Conservation (phyloP, 2,113 vertebrate species). For the Cynocephalus volans region DNA sequence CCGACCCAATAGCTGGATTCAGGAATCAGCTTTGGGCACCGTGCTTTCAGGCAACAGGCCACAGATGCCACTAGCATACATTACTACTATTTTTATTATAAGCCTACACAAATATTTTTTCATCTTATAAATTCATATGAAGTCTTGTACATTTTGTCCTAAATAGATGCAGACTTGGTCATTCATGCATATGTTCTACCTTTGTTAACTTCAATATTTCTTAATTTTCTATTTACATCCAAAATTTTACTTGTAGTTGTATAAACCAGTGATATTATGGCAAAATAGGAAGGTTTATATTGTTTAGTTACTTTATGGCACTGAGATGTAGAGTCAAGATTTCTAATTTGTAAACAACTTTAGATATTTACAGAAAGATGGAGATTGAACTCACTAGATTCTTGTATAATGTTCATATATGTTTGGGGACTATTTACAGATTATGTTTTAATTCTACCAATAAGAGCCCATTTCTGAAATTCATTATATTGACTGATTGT, state of each 20-base stretch:
- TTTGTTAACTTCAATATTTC: background rate
- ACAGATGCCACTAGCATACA: background rate
- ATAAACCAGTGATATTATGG: background rate
- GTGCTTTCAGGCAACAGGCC: background rate
- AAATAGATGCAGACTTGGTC: background rate
- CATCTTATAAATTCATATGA: background rate
- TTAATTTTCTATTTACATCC: background rate
- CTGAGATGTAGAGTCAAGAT: background rate
- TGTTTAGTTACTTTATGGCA: background rate
- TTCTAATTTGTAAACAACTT: background rate
- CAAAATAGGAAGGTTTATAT: background rate
- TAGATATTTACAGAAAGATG: background rate
- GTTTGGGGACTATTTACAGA: background rate
- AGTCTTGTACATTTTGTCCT: background rate
- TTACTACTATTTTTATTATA: too few relatives aligned
- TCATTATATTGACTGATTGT: background rate
- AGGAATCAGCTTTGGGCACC: rapidly evolving
- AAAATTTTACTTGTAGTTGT: background rate
- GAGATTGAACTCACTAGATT: too few relatives aligned
- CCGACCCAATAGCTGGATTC: rapidly evolving
- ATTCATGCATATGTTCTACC: background rate
- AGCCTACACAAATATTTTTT: too few relatives aligned
- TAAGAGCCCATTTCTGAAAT: constrained; percentile 1
- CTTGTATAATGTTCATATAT: background rate
- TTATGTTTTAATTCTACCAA: background rate